Conservation (phyloP, 2,888 invertebrate genomes). For the Eucriotettix oculatus region DNA sequence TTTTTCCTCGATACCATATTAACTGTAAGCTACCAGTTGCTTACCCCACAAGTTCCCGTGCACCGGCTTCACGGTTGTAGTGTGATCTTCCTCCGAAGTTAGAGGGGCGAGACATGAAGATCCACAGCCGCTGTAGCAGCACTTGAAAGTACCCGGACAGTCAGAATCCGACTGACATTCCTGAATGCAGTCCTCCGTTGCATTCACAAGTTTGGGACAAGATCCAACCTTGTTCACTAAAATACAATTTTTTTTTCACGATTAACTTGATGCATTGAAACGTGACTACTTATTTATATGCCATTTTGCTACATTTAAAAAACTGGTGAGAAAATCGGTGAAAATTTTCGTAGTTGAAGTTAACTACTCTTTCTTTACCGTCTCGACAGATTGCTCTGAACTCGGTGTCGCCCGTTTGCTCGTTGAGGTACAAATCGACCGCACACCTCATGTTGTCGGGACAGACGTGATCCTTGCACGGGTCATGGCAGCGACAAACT, state of each 20-base stretch:
- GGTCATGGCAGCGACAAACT: slow-evolving; percentile 57
- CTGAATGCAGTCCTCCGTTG: slow-evolving; percentile 38
- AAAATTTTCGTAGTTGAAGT: too few species aligned
- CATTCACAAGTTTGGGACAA: slow-evolving; percentile 37
- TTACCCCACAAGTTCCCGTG: too few species aligned
- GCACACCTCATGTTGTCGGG: slow-evolving; percentile 49
- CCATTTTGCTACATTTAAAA: too few species aligned
- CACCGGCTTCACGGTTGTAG: not conserved
- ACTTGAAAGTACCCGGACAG: slow-evolving; percentile 61
- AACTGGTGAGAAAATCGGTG: too few species aligned
- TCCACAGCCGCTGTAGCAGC: slow-evolving; percentile 66
- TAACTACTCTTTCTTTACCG: slow-evolving; percentile 25
- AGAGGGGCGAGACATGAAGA: slow-evolving; percentile 46
- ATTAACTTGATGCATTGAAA: not conserved
- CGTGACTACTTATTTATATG: too few species aligned
- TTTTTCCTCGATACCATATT: too few species aligned
- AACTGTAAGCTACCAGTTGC: too few species aligned
- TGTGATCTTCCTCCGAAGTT: slow-evolving; percentile 15
- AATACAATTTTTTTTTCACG: slow-evolving; percentile 1
- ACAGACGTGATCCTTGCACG: slow-evolving; percentile 46
- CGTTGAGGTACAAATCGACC: slow-evolving; percentile 35
- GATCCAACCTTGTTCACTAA: slow-evolving; percentile 50
- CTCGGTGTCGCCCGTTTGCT: slow-evolving; percentile 21
- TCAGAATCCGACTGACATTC: slow-evolving; percentile 70
- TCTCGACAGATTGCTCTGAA: slow-evolving; percentile 46